Evolutionary conservation across 2,797 vertebrate genomes (phyloP).

Genomic region (Paramormyrops hopkinsi): DNA sequence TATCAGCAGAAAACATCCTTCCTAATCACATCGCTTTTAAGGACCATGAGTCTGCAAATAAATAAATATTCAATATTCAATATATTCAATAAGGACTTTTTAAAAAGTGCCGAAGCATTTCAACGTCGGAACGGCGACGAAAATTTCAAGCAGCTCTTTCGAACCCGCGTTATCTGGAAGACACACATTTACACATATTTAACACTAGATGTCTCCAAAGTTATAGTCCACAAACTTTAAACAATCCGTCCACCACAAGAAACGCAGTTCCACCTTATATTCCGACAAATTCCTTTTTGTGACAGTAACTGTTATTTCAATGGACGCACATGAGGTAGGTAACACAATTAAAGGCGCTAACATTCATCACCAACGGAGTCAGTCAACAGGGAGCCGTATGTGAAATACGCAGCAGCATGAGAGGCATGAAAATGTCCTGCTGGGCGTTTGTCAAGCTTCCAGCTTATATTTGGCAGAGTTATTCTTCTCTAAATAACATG

Average conservation of each 20-base stretch:
- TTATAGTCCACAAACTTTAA: background rate
- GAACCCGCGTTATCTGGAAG: background rate
- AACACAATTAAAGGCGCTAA: background rate
- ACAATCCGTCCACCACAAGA: background rate
- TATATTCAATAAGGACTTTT: background rate
- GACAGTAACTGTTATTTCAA: background rate
- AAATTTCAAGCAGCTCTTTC: background rate
- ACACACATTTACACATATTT: background rate
- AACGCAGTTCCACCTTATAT: background rate
- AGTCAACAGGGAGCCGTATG: conserved; percentile 2
- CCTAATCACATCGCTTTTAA: background rate
- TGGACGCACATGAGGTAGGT: background rate
- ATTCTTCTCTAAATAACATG: background rate
- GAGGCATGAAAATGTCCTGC: background rate
- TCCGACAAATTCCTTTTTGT: background rate
- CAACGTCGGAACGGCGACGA: background rate
- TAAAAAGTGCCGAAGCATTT: background rate
- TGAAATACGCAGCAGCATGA: background rate
- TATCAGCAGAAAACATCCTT: background rate
- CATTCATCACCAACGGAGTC: background rate
- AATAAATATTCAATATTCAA: too few relatives aligned
- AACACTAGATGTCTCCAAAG: conserved; percentile 9
- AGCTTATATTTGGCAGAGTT: background rate
- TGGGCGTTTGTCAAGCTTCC: background rate
- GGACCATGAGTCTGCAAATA: too few relatives aligned